Base-by-base conservation (phyloP, 2,113 vertebrate genomes). In the Eulemur macaco region DNA sequence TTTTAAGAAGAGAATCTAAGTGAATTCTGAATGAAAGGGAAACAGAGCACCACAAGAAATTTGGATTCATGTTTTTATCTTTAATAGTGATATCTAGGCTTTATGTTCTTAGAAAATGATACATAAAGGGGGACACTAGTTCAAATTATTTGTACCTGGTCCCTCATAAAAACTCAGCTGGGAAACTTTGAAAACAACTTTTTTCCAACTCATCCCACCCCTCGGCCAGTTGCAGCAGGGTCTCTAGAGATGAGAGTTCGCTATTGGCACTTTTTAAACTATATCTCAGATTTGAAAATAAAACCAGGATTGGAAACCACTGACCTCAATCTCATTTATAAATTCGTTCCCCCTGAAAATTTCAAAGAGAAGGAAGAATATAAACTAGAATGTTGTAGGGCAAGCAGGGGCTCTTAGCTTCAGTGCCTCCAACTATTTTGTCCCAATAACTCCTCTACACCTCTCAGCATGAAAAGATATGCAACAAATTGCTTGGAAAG, bases 141-240 rank as follows among this genome's bases (percentile, higher is more conserved):
- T 88, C 54, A 42, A 3, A 42, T 42, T 39, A 42, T 83, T 80
- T 66, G 25, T 83, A 13, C 10, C 17, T 73, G 31, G 6, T 20
- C 45, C 27, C 17, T 58, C 18, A 58, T 74, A 34, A n/a, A 83
- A 81, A 47, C 34, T 69, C 21, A 56, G 23, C 64, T 21, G 27
- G 39, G 34, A 78, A 85, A 27, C 11, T 93, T 95, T n/a, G 23
- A 60, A 83, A 66, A 54, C 34, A 69, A 64, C 15, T 58, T 88
- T 83, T 45, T 37, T 34, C 5, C 31, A 42, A 4, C 14, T 63
- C 17, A 54, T 34, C 5, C 91, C 11, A 29, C 1, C 10, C 2
- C 12, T 47, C 15, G 17, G 25, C 23, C 20, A 58, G 8, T 2
- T 11, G 1, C 14, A 34, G 13, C 5, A 25, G 9, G 27, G 1